phyloP scores from a whole-genome alignment of 23 tunicate genomes.

The Styela plicata region DNA sequence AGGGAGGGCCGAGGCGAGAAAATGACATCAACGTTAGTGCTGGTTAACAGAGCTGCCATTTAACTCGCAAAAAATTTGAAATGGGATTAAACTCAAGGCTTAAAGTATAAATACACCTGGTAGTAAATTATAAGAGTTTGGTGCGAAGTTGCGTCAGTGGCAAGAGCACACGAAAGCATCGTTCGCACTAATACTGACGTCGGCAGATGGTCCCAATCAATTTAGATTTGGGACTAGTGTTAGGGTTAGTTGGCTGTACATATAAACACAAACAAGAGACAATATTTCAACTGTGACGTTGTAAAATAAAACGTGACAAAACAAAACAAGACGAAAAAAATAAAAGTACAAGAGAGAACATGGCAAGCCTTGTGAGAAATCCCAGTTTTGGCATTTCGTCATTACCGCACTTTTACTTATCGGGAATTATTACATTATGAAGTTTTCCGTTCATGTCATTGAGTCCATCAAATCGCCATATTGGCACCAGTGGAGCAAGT shows the following conservation, averaged over 20 bases:
- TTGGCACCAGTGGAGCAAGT: slow-evolving; percentile 27
- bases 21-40: slow-evolving; percentile 68
- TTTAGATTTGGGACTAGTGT: background rate
- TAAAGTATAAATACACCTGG: background rate
- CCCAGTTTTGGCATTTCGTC: background rate
- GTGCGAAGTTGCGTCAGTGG: too few relatives aligned
- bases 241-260: background rate
- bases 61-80: slow-evolving; percentile 14
- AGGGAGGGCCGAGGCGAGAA: slow-evolving; percentile 20
- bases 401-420: background rate
- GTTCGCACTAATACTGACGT: slow-evolving; percentile 3
- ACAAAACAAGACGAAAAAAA: background rate
- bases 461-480: background rate
- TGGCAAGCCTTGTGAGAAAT: background rate
- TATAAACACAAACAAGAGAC: slow-evolving; percentile 1
- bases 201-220: background rate
- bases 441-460: background rate
- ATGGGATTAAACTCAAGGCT: background rate
- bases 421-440: too few relatives aligned
- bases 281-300: slow-evolving; percentile 8
- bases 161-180: too few relatives aligned
- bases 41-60: slow-evolving; percentile 69
- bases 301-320: background rate
- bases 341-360: background rate
- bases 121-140: too few relatives aligned